Conservation (phyloP, 2,113 vertebrate genomes). For the Progne subis region DNA sequence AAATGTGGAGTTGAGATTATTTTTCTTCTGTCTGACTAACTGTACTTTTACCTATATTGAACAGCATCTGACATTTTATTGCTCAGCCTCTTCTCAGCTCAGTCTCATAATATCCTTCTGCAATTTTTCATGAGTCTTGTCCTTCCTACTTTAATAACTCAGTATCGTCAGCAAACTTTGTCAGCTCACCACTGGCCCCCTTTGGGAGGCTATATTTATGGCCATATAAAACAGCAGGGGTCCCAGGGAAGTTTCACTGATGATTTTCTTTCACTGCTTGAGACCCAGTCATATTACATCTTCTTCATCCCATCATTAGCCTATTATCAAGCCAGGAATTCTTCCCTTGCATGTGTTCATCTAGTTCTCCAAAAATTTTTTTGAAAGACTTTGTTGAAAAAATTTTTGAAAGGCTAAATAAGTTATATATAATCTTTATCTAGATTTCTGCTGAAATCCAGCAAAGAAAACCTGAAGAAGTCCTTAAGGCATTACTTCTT, state of each 20-base stretch:
- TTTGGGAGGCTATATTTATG: constrained; percentile 29
- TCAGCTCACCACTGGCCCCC: not conserved
- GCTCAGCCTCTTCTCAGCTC: not conserved
- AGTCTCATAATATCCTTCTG: constrained; percentile 20
- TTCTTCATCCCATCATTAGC: not conserved
- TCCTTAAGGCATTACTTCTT: not conserved
- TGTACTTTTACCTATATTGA: constrained; percentile 22
- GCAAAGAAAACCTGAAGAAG: not conserved
- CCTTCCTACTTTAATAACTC: constrained; percentile 45
- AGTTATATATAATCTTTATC: not conserved
- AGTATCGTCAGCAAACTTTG: not conserved
- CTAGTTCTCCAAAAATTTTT: not conserved
- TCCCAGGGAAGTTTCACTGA: not conserved
- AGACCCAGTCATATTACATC: not conserved
- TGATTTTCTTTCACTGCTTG: not conserved
- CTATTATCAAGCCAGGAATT: not conserved
- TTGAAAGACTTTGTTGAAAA: not conserved
- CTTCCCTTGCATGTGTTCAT: not conserved
- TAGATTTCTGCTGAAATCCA: not conserved
- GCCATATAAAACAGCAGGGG: not conserved
- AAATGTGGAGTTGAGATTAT: not conserved
- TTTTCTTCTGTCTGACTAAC: constrained; percentile 35
- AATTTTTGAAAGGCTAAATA: not conserved
- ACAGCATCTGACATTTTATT: constrained; percentile 28
- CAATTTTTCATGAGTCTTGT: constrained; percentile 38